Evolutionary conservation across 2,888 invertebrate species (phyloP).

Genomic region (Hedya salicella): DNA sequence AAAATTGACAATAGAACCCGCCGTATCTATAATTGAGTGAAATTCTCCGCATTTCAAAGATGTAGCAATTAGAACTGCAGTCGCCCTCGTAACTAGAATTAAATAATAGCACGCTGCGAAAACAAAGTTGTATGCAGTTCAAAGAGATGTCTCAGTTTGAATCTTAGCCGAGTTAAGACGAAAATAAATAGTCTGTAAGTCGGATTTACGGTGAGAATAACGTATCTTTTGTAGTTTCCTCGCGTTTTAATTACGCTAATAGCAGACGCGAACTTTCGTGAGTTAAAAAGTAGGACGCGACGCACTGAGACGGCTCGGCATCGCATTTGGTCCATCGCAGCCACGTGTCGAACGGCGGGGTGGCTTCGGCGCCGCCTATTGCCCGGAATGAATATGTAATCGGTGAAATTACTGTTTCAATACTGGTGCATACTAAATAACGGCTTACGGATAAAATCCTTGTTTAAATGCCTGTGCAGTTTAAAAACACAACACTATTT

Average conservation of each 20-base stretch:
- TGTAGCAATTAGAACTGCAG: slow-evolving; percentile 41
- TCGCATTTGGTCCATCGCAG: slow-evolving; percentile 57
- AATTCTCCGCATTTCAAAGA: slow-evolving; percentile 33
- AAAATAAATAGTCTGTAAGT: slow-evolving; percentile 54
- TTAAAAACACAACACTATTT: not conserved
- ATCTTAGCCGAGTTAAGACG: slow-evolving; percentile 37
- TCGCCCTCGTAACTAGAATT: slow-evolving; percentile 22
- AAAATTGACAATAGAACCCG: slow-evolving; percentile 35
- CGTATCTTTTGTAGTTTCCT: slow-evolving; percentile 72
- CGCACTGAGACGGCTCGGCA: slow-evolving; percentile 66
- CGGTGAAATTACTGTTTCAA: slow-evolving; percentile 32
- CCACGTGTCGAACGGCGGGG: slow-evolving; percentile 16
- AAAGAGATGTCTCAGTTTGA: slow-evolving; percentile 38
- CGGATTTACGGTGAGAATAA: slow-evolving; percentile 57
- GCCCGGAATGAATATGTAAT: slow-evolving; percentile 29
- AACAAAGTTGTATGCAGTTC: slow-evolving; percentile 35
- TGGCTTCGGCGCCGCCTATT: slow-evolving; percentile 18
- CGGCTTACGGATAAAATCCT: not conserved
- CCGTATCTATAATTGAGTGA: slow-evolving; percentile 41
- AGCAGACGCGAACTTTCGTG: slow-evolving; percentile 71
- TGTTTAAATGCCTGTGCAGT: not conserved
- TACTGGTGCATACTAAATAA: slow-evolving; percentile 25
- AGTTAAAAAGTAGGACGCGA: slow-evolving; percentile 75
- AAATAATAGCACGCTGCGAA: slow-evolving; percentile 36
- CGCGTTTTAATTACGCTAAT: slow-evolving; percentile 83